Conservation (phyloP, 2,797 vertebrate species). For the Merluccius polli region DNA sequence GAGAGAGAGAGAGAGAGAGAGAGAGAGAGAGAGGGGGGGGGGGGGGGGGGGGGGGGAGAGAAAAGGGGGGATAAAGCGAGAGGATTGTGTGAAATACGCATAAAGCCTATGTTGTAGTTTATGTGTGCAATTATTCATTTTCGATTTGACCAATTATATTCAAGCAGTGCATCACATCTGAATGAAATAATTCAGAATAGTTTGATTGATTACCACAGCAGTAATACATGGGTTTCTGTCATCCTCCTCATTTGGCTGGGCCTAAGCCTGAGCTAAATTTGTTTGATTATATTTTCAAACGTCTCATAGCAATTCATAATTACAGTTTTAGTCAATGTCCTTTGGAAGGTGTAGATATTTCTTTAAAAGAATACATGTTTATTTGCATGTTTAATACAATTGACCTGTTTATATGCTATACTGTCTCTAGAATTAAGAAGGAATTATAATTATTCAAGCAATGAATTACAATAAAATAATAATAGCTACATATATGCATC, state of each 20-base stretch:
- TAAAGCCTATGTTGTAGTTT: constrained; percentile 31
- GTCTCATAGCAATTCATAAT: constrained; percentile 10
- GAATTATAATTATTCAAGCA: constrained; percentile 12
- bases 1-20: background rate
- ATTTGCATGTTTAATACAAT: constrained; percentile 27
- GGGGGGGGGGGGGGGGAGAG: background rate
- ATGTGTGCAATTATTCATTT: constrained; percentile 28
- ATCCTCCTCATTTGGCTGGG: constrained; percentile 44
- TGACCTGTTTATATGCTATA: constrained; percentile 27
- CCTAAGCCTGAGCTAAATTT: constrained; percentile 53
- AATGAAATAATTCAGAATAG: constrained; percentile 20
- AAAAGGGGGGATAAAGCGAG: constrained; percentile 7
- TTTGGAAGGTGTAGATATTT: constrained; percentile 11
- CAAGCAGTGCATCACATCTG: constrained; percentile 1
- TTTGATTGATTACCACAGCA: constrained; percentile 13
- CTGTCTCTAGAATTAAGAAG: constrained; percentile 16
- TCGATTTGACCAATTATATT: constrained; percentile 9
- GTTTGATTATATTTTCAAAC: constrained; percentile 29
- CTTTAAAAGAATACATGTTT: background rate
- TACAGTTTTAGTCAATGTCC: background rate
- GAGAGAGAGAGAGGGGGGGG: background rate
- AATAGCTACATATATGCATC: background rate
- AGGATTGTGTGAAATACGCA: constrained; percentile 25
- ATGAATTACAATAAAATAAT: constrained; percentile 16
- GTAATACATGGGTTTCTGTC: constrained; percentile 21